Evolutionary conservation across 2,113 vertebrate genomes (phyloP), one percentile per base, ranked within the genome.

Genomic region (Paratilapia polleni): DNA sequence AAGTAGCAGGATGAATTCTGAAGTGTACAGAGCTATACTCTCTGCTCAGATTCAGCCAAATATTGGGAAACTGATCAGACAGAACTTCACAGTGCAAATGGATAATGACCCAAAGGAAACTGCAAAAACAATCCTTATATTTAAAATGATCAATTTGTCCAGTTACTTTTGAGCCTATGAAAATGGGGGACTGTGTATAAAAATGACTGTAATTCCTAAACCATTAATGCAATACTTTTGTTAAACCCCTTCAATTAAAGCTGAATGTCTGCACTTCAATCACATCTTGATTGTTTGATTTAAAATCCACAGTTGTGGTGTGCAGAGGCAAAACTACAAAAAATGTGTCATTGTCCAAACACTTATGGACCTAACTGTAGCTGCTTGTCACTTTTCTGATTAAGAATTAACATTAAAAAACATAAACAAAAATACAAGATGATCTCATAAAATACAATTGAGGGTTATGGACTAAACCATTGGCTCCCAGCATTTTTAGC

Each of bases 261-360:
- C 38, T 68, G 7, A 41, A 68, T 14, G 38, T 47, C 41, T 47
- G 8, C 43, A 22, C 22, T 19, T 47, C n/a, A 11, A 14, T 26
- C 24, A 68, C 14, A 47, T 68, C 0, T 3, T 24, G 12, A 4
- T 4, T 36, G 36, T 43, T 47, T 26, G 10, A 47, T 66, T 43
- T 66, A 26, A 47, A 26, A 7, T 26, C 5, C 0, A 68, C 22
- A 19, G 64, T 26, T 15, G 64, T 4, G 26, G 41, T 19, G 8
- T 68, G 26, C 1, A 68, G 22, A 68, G 14, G 22, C 14, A 68
- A 68, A 66, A 43, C 15, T 24, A 66, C 38, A 24, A 66, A 0
- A 43, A 8, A 8, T 3, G 8, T 0, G 1, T 0, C 36, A 24
- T 34, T 0, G 41, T 66, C n/a, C 41, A 41, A 66, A 24, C 1